These are phyloP conservation scores for Bursaphelenchus okinawaensis DNA, from an alignment of 2,888 invertebrate species.

Conservation along the genomic window DNA sequence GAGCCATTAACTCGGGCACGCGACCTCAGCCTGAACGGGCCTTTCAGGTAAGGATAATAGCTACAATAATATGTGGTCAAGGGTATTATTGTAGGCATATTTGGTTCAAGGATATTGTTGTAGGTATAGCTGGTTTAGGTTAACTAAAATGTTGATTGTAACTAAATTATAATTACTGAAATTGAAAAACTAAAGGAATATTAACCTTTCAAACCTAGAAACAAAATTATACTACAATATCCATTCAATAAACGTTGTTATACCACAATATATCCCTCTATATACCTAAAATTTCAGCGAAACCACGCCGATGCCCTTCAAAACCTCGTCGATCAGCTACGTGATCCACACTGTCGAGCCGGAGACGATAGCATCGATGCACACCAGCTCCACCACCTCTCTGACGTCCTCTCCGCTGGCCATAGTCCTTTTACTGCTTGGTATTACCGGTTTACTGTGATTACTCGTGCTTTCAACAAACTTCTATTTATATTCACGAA, in stretches of 20 bases:
- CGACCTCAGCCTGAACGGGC: background rate
- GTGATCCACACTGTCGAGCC: conserved; percentile 25
- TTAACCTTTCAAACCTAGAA: too few species aligned
- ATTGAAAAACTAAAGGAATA: too few species aligned
- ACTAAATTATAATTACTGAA: too few species aligned
- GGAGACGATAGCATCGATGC: conserved; percentile 3
- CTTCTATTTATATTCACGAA: too few species aligned
- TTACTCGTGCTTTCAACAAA: background rate
- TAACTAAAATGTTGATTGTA: too few species aligned
- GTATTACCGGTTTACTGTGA: background rate
- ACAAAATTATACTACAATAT: too few species aligned
- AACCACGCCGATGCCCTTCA: background rate
- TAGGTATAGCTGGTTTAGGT: too few species aligned
- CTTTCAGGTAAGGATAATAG: too few species aligned
- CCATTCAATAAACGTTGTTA: too few species aligned
- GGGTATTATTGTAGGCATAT: background rate
- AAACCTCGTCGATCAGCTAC: conserved; percentile 17
- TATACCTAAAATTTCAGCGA: background rate
- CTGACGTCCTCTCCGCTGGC: background rate
- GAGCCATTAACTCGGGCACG: background rate
- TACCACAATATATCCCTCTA: too few species aligned
- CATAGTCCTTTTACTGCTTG: background rate
- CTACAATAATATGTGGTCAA: background rate
- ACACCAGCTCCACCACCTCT: background rate
- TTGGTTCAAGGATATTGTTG: background rate